Base-by-base conservation (phyloP, 2,888 invertebrate genomes). In the Pseudanteris insignis region DNA sequence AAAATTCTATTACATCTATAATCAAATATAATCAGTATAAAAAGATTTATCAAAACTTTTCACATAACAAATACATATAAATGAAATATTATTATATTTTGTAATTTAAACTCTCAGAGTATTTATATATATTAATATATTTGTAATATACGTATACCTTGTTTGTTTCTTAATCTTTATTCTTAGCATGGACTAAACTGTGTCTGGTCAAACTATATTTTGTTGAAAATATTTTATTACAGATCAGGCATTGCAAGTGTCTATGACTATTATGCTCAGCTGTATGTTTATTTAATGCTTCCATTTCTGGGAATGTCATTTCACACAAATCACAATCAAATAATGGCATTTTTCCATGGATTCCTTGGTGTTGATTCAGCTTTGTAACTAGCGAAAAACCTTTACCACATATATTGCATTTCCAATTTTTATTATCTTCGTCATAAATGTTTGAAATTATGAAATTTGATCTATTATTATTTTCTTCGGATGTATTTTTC, bases 301-400 rank as follows among this genome's bases (percentile, higher is more conserved):
- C 26, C 9, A 26, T 8, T 8, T n/a, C 8, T n/a, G 2, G 2
- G 8, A 26, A 26, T 6, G 26, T n/a, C 9, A n/a, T n/a, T 2
- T 26, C 26, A 26, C 26, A 26, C 26, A 26, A 26, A 26, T 26
- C 26, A n/a, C 26, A 26, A 26, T 26, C 26, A n/a, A n/a, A 26
- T 6, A 26, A 2, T 2, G 26, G 6, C 9, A 26, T 26, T n/a
- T 26, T 26, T n/a, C 26, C 26, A n/a, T 26, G 26, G 3, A n/a
- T n/a, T n/a, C 8, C 2, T 26, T 26, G 8, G n/a, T 26, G 26
- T 6, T 26, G 3, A 2, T 26, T 26, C 7, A 26, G 26, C n/a
- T 26, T 26, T 5, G 26, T 26, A 2, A n/a, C n/a, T n/a, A 26
- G 2, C 2, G 6, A n/a, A n/a, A 26, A 26, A 2, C 26, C 26